These are phyloP conservation scores for Fregata magnificens DNA, from an alignment of 2,113 vertebrate species.

Conservation along the genomic window DNA sequence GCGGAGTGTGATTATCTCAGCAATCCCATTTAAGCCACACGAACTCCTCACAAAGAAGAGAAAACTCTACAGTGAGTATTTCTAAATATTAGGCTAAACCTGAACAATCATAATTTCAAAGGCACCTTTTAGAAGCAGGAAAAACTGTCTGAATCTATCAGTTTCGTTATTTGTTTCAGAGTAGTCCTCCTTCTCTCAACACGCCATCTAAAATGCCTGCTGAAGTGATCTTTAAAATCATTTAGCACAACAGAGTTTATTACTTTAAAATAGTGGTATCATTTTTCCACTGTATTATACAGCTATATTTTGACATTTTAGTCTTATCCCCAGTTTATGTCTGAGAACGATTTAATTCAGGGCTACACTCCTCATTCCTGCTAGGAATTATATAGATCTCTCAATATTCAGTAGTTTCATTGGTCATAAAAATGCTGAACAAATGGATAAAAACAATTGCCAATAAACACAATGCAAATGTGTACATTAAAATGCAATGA, in stretches of 20 bases:
- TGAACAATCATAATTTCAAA: conserved; percentile 38
- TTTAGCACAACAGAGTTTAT: not conserved
- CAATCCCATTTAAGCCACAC: conserved; percentile 33
- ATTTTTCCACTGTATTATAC: conserved; percentile 16
- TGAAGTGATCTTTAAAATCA: not conserved
- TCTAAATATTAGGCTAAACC: conserved; percentile 44
- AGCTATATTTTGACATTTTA: conserved; percentile 54
- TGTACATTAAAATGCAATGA: conserved; percentile 55
- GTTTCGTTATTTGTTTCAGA: conserved; percentile 2
- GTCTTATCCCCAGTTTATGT: not conserved
- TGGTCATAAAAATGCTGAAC: conserved; percentile 46
- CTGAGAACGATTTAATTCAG: conserved; percentile 42
- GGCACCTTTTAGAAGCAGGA: conserved; percentile 19
- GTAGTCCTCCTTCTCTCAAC: not conserved
- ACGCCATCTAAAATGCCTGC: not conserved
- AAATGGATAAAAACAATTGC: conserved; percentile 45
- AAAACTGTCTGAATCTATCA: not conserved
- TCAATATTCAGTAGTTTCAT: conserved; percentile 10
- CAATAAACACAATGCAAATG: conserved; percentile 56
- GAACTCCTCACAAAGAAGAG: conserved; percentile 24
- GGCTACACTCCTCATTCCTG: not conserved
- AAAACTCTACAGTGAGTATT: conserved; percentile 55
- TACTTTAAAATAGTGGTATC: not conserved
- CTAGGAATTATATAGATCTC: not conserved
- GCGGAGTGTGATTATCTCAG: conserved; percentile 33